Evolutionary conservation across 2,113 vertebrate species (phyloP), one percentile per base, ranked within the genome.

Genomic region (Mionectes macconnelli): DNA sequence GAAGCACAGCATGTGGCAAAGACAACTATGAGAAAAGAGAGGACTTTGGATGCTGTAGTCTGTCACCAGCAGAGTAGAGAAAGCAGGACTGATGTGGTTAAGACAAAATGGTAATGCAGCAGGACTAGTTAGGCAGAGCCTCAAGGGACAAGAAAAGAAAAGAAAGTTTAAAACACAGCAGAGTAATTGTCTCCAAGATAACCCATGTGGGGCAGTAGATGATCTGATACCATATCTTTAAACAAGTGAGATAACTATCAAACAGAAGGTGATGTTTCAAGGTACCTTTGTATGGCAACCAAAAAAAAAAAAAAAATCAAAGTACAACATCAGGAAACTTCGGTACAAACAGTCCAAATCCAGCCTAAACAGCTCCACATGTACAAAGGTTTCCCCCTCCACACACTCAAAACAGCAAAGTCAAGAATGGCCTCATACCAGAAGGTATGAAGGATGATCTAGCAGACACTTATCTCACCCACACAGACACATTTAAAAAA

Each of bases 401-500:
- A 40, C 20, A 14, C 45, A 53, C 75, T 50, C 88, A 75, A 95
- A 90, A 96, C 2, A 92, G 84, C 79, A 31, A 93, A 83, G 62
- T 69, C 47, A 91, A 88, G 92, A 93, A 96, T 40, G 40, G 86
- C 55, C 52, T 90, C 59, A 62, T 37, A 92, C 30, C 80, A 95
- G 90, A 94, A 94, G 86, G 91, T 74, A 80, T 25, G 92, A 94
- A 49, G 83, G 95, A 92, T 88, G 90, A 95, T 92, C 63, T 49
- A 93, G 85, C 85, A 93, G 72, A 88, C 90, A 92, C 68, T 93
- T 96, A 92, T 74, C 91, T 95, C 95, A 96, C 69, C 90, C 90
- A 91, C 95, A 89, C 90, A 92, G 78, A 66, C 42, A 84, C 56
- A 37, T 73, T 37, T 11, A 2, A 9, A 57, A 53, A 91, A 57